These are phyloP conservation scores for Schlechtendalia chinensis DNA, from an alignment of 1,140 invertebrate species.

Conservation along the genomic window DNA sequence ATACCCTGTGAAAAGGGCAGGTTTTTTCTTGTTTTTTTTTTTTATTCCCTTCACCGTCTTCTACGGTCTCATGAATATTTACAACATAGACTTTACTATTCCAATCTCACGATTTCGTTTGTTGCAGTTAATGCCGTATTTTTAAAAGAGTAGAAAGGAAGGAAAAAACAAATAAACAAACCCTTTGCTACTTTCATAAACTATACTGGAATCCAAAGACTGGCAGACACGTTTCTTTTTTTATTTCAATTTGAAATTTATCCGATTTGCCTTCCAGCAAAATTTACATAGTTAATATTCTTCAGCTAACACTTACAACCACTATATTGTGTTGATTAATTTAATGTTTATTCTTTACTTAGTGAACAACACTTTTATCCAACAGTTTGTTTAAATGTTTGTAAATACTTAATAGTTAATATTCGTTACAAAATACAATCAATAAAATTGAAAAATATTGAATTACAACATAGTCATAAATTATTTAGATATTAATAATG, in stretches of 20 bases:
- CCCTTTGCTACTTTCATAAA: slow-evolving; percentile 33
- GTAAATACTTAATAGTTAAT: neutral
- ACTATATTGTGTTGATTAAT: slow-evolving; percentile 21
- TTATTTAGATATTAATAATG: no score
- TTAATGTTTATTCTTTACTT: neutral
- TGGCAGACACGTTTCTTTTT: slow-evolving; percentile 2
- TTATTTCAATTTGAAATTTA: slow-evolving; percentile 5
- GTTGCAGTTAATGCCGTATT: slow-evolving; percentile 39
- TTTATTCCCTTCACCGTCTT: neutral
- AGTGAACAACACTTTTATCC: neutral
- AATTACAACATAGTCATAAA: no score
- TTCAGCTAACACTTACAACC: neutral
- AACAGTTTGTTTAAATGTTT: neutral
- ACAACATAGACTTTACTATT: slow-evolving; percentile 45
- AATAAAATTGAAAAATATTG: neutral
- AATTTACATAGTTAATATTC: slow-evolving; percentile 39
- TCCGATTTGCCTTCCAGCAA: neutral
- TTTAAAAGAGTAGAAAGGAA: neutral
- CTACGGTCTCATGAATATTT: slow-evolving; percentile 43
- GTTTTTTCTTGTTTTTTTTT: slow-evolving; percentile 28
- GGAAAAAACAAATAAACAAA: neutral
- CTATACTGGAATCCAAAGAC: slow-evolving; percentile 1
- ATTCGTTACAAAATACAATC: neutral
- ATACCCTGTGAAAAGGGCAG: slow-evolving; percentile 30
- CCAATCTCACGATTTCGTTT: slow-evolving; percentile 33